Conservation (phyloP, 2,888 invertebrate genomes). For the Argyresthia albistria region DNA sequence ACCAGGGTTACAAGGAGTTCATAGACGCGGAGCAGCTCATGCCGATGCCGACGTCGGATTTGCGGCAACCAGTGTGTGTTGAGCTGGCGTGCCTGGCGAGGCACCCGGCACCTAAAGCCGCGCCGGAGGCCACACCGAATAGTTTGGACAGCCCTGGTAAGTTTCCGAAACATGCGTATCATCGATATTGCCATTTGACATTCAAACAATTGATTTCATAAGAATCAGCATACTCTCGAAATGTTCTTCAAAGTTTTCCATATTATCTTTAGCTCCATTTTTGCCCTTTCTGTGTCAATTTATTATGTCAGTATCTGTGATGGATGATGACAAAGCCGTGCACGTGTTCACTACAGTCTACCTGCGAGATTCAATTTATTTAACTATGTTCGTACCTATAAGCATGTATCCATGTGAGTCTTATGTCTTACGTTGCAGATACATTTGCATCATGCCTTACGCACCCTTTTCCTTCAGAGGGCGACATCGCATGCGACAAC, state of each 20-base stretch:
- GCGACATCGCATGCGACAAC: slow-evolving; percentile 78
- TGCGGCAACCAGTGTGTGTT: slow-evolving; percentile 86
- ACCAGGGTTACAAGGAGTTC: slow-evolving; percentile 90
- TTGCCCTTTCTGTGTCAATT: no score
- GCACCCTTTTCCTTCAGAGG: slow-evolving; percentile 93
- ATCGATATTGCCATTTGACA: background rate
- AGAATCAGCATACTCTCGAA: no score
- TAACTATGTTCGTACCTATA: background rate
- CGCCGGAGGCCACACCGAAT: slow-evolving; percentile 64
- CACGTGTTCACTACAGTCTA: background rate
- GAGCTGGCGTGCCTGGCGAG: slow-evolving; percentile 80
- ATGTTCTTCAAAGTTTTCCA: no score
- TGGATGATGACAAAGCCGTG: background rate
- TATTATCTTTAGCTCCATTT: no score
- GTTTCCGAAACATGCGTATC: background rate
- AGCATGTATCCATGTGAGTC: slow-evolving; percentile 51
- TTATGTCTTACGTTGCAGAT: slow-evolving; percentile 83
- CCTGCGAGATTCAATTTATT: background rate
- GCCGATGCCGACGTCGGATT: slow-evolving; percentile 88
- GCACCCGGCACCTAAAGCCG: slow-evolving; percentile 65
- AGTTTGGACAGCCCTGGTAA: slow-evolving; percentile 67
- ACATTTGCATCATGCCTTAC: slow-evolving; percentile 98
- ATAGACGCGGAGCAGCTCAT: slow-evolving; percentile 92
- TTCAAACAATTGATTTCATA: background rate
- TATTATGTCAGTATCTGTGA: background rate